phyloP scores from a whole-genome alignment of 2,888 invertebrate genomes.

The Hymenopus coronatus region DNA sequence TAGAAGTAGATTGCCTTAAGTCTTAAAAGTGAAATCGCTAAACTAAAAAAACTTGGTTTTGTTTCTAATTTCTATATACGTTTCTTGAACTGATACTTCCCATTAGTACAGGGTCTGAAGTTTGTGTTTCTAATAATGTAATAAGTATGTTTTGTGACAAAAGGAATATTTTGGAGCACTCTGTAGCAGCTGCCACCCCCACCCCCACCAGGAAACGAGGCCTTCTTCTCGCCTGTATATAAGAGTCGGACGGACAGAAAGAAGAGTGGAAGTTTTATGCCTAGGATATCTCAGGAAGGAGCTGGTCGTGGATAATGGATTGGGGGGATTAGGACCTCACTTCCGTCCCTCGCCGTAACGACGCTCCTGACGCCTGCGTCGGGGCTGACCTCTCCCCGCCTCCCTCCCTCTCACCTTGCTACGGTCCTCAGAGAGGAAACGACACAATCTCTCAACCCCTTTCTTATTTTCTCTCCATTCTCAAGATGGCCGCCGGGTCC shows the following conservation, averaged over 20 bases:
- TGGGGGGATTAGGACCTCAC: conserved; percentile 12
- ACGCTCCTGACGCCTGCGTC: conserved; percentile 12
- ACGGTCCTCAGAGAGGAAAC: neutral
- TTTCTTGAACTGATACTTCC: too few relatives aligned
- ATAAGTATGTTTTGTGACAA: neutral
- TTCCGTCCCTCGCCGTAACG: neutral
- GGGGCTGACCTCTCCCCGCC: neutral
- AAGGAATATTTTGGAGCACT: neutral
- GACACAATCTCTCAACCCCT: neutral
- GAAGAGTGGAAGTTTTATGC: conserved; percentile 1
- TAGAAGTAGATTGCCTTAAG: too few relatives aligned
- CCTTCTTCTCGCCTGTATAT: neutral
- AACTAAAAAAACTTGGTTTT: too few relatives aligned
- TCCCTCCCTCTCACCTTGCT: neutral
- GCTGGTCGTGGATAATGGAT: conserved; percentile 4
- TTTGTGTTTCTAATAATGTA: too few relatives aligned
- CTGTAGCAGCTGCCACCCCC: neutral
- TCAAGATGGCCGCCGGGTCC: neutral
- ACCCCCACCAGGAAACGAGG: neutral
- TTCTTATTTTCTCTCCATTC: neutral
- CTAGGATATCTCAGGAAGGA: conserved; percentile 5
- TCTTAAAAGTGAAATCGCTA: too few relatives aligned
- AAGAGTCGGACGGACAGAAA: neutral
- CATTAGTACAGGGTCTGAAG: too few relatives aligned
- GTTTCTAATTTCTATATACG: too few relatives aligned